Base-by-base conservation (phyloP, 2,113 vertebrate genomes). In the Taxidea taxus region DNA sequence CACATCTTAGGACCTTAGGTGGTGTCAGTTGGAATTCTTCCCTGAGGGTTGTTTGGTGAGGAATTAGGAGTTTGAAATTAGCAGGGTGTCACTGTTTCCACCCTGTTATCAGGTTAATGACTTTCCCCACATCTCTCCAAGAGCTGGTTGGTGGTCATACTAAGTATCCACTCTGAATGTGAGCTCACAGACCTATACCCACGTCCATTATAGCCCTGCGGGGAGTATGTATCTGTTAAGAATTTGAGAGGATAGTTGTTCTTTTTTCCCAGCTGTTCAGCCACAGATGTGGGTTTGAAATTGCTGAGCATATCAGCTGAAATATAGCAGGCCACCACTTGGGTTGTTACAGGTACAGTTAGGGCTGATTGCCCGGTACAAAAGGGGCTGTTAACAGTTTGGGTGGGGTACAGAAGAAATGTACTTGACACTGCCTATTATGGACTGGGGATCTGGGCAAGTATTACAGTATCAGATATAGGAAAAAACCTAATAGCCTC, bases 1-100 rank as follows among this genome's bases (percentile, higher is more conserved):
- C 25, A 44, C 37, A 64, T 77, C 16, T 39, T 84, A 2, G 56
- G 44, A 86, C 44, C 72, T 39, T 91, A 34, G 39, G 21, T 16
- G 70, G 31, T 77, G 9, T 78, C 82, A 83, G 18, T 85, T 85
- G 81, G 60, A 97, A 92, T 70, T 95, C 37, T 90, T 87, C 80
- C 39, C 34, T 87, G 92, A 44, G 44, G 4, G 66, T 94, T 96
- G 29, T 91, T 92, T 68, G 81, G 37, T n/a, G 64, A 95, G 84
- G 70, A 91, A 70, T 23, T 80, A 39, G n/a, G 56, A 88, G 49
- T 80, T 60, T 90, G 54, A 82, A 87, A 85, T 96, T 49, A 54
- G 23, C 44, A 62, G 44, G 14, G 34, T 84, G 21, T 66, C 51
- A 16, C 49, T 90, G 34, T 12, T 25, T 89, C 56, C 87, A 78